Evolutionary conservation across 2,888 invertebrate species (phyloP), one percentile per base, ranked within the genome.

Genomic region (Minunthozetes semirufus): DNA sequence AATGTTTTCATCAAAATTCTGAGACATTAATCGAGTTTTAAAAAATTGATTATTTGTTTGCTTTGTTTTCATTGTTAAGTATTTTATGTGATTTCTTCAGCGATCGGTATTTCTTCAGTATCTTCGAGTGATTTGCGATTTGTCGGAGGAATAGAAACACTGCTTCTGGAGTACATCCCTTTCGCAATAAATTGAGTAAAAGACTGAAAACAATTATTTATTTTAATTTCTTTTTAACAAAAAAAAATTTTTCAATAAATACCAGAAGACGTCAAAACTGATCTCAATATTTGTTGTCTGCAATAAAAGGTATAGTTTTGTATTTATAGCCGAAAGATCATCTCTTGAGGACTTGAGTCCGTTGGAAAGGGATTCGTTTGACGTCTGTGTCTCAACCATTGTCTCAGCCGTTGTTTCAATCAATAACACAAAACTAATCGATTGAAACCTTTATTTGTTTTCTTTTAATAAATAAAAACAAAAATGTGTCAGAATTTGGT

Each of bases 231-330:
- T 22, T n/a, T 2, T 22, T n/a, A n/a, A 17, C n/a, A 48, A n/a
- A 15, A 27, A 59, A 5, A 5, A 59, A 15, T 27, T 8, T 59
- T 27, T 22, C 2, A 56, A 38, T 4, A 66, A 33, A 48, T 70
- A 70, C 70, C 70, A 48, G 15, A 70, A 70, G 70, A 70, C 70
- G 9, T 70, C 70, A 9, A 25, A 70, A 70, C 48, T 70, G 48
- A 70, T 70, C 27, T 70, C 70, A 48, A 70, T 70, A 15, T 70
- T 70, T 22, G 70, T 70, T 1, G 70, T 70, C 42, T 70, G 70
- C 13, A 70, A 13, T 42, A 70, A 46, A 11, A 48, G 27, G 27
- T 70, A 70, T 15, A 70, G 13, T 48, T 70, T 70, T 33, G 70
- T 25, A 27, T 70, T 70, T 22, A 27, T 70, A 0, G 19, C 17